Base-by-base conservation (phyloP, 2,888 invertebrate genomes). In the Agrotis clavis region DNA sequence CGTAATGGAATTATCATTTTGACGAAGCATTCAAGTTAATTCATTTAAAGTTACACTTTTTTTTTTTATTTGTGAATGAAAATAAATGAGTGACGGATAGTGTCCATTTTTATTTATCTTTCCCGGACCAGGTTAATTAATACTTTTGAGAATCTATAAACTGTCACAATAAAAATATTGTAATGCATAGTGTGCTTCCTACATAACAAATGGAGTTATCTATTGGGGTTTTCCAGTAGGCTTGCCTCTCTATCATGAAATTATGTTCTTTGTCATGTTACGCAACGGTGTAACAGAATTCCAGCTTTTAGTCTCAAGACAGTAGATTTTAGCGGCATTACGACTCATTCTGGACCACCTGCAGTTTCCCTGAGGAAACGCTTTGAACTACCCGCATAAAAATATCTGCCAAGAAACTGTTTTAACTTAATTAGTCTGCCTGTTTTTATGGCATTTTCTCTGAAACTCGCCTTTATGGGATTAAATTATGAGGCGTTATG, bases 311-410 rank as follows among this genome's bases (percentile, higher is more conserved):
- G 67, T 68, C 57, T 64, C 64, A 70, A 62, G 81, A 71, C 78
- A 65, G 67, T 65, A 41, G 76, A 76, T 71, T 69, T 66, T 63
- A 79, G 71, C 72, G 30, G 51, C 71, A n/a, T 73, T 82, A 77
- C 62, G 69, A 64, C 83, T 88, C 77, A 77, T 82, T 87, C 76
- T 81, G 84, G 86, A 77, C 86, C 90, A 89, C 91, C 91, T 89
- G 90, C 87, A 85, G 85, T 68, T 85, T 87, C 72, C 78, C 81
- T 74, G 41, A 70, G 67, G 78, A 68, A 79, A 67, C 50, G 45
- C 83, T 82, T 83, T 82, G 81, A 83, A 80, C 79, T 81, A 69
- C 72, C 63, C 59, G 47, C 75, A 81, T 80, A 84, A 87, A 84
- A 83, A 84, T 83, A 79, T 79, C 77, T 77, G 71, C 67, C 73